Evolutionary conservation across 2,113 vertebrate genomes (phyloP).

Genomic region (Scomber japonicus): DNA sequence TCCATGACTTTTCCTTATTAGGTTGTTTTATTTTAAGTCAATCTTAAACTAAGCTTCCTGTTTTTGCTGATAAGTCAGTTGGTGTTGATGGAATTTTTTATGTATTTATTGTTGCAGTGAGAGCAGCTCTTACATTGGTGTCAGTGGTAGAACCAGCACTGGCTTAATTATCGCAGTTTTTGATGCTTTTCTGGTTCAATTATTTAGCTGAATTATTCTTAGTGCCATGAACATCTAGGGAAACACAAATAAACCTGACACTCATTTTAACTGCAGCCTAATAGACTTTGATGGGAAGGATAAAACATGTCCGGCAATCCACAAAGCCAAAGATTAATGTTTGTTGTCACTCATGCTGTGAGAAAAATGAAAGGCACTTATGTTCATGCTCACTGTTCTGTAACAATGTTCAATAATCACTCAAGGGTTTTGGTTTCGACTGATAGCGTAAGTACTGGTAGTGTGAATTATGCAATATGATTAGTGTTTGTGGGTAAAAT

Average conservation of each 20-base stretch:
- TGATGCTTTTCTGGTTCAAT: not conserved
- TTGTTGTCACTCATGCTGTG: not conserved
- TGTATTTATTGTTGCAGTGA: no score
- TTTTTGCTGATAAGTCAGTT: no score
- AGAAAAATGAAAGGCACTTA: not conserved
- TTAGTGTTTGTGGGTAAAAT: no score
- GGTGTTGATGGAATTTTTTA: no score
- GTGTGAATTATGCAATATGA: no score
- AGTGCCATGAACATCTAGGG: not conserved
- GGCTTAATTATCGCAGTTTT: not conserved
- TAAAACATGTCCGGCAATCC: not conserved
- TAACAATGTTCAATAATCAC: not conserved
- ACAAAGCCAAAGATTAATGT: not conserved
- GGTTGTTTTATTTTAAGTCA: no score
- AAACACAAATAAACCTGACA: slow-evolving; percentile 28
- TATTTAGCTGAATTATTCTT: not conserved
- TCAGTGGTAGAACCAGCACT: not conserved
- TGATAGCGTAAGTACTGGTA: no score
- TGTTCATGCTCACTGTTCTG: not conserved
- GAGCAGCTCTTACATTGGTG: no score
- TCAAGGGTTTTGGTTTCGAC: no score
- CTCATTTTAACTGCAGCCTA: slow-evolving; percentile 7
- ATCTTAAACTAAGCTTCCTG: no score
- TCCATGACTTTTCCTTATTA: no score
- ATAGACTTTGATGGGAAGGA: not conserved